Base-by-base conservation (phyloP, 2,888 invertebrate species). In the Himalopsyche anomala region DNA sequence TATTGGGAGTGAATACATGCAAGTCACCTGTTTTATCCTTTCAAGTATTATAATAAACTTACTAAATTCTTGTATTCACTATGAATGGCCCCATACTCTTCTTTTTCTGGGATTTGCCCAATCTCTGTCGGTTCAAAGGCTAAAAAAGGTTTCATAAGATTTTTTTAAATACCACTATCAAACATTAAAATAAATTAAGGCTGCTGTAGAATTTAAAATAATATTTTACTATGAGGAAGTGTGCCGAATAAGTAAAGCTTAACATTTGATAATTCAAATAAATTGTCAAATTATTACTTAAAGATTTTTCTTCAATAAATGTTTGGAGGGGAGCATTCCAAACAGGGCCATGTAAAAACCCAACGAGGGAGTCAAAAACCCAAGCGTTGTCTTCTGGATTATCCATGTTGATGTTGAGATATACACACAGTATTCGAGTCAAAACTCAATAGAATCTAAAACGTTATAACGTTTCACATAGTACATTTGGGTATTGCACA, bases 291-390 rank as follows among this genome's bases (percentile, higher is more conserved):
- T 15, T 8, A 95, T 93, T 94, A 98, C 98, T 96, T 89, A 98
- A 92, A 85, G 98, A 98, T 91, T 98, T 97, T 90, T 98, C 97
- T 92, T 98, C 98, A 89, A 98, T 97, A 90, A 98, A 98, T 51
- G 97, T 97, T 90, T 97, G 95, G 84, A 98, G 92, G 0, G 98
- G 98, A 17, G 97, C 96, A 90, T 97, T 98, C 97, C 98, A 98
- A 81, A 98, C 95, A 0, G 98, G 98, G 3, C 98, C 98, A 91
- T 98, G 97, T 83, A 98, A 92, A 91, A 98, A 98, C 87, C 97
- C 97, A 42, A 98, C 96, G 87, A 98, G 92, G 0, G 98, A 98
- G 92, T 98, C 98, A 90, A 98, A 97, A 17, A 98, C 97, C 98
- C 98, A 98, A 8, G 96, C 95, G 91, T 95, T 96, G 86, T 95